Percentiles rank a stretch among this genome's conserved stretches.
These are phyloP conservation scores for Tilapia sparmanii DNA, from an alignment of 2,113 vertebrate genomes.

Conservation along the genomic window DNA sequence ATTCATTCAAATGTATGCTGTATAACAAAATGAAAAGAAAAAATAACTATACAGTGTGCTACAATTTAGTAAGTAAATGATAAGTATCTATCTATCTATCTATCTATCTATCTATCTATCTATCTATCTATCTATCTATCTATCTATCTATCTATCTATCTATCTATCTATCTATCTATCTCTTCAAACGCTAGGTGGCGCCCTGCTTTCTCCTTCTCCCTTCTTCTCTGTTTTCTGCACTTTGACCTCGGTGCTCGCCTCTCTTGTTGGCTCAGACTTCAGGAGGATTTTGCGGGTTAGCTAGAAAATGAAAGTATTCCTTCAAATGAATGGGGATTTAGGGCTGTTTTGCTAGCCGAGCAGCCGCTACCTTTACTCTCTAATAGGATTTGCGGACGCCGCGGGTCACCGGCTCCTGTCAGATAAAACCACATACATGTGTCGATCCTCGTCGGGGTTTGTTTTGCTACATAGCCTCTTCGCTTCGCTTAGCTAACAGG, in stretches of 20 bases:
- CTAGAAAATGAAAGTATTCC: not conserved
- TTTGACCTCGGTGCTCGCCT: conserved; percentile 11
- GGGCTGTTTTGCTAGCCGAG: not conserved
- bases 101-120: not conserved
- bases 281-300: not conserved
- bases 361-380: not conserved
- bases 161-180: not conserved
- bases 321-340: not conserved
- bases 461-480: conserved; percentile 47
- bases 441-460: not conserved
- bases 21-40: not conserved
- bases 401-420: not conserved
- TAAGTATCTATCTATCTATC: not conserved
- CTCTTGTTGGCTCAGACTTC: not conserved
- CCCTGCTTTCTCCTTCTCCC: not conserved
- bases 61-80: not conserved
- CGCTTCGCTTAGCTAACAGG: conserved; percentile 18
- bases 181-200: conserved; percentile 25
- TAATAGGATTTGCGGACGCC: not conserved
- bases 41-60: not conserved
- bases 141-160: not conserved
- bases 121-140: not conserved
- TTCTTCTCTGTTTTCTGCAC: not conserved
- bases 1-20: not conserved
- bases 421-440: not conserved